Base-by-base conservation (phyloP, 2,113 vertebrate genomes). In the Seriola quinqueradiata region DNA sequence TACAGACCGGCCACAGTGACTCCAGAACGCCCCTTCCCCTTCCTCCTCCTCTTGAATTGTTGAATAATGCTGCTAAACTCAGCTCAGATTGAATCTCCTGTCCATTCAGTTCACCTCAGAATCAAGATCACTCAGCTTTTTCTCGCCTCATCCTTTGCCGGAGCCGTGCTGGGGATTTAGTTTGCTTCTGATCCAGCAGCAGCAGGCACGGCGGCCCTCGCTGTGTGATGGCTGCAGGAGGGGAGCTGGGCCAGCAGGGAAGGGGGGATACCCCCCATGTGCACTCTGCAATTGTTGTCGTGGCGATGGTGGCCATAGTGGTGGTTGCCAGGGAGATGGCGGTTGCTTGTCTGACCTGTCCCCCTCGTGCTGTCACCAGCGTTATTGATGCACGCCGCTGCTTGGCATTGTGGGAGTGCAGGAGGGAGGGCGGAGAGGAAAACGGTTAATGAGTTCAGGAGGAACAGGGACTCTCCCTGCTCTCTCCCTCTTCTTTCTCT, bases 401-500 rank as follows among this genome's bases (percentile, higher is more conserved):
- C 88, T 91, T 65, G 78, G 89, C 88, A 93, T 94, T 94, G 93
- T 94, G 89, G 91, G 91, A 92, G 92, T 90, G 88, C 72, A 25
- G 89, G 90, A 92, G 92, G 92, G 92, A 89, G 91, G 91, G 85
- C 80, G 54, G 74, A 87, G 89, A 94, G 92, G 89, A 94, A 90
- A 91, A 89, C 87, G 88, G 90, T 93, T 94, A 94, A 94, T 94
- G 94, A 94, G 94, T 94, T 93, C 92, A 92, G 90, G 91, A 92
- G 86, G 84, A 92, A 87, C 71, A 71, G 86, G 88, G 89, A 87
- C 92, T 94, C 89, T 88, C 83, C 84, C 61, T 70, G 50, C 65
- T 79, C 86, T 64, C 77, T 48, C 68, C 55, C 74, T 79, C 87
- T 70, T 38, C 34, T 82, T 71, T 83, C 76, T 76, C 82, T 86